Evolutionary conservation across 2,113 vertebrate genomes (phyloP).

Genomic region (Elaphurus davidianus): DNA sequence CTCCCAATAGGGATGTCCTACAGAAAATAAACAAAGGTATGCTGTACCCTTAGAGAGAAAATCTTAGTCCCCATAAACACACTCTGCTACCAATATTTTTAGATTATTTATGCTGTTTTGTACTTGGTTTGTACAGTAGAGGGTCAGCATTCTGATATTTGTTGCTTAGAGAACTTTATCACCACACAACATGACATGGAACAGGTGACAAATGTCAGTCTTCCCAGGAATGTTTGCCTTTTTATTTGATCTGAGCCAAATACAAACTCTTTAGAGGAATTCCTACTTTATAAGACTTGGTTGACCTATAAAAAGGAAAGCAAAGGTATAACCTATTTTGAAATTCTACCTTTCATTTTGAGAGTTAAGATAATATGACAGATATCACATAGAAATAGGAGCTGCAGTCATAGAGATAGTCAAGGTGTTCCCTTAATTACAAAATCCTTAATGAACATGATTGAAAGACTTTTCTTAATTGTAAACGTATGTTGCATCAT

Average conservation of each 20-base stretch:
- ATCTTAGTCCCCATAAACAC: neutral
- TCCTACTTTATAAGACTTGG: constrained; percentile 28
- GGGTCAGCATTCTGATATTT: constrained; percentile 54
- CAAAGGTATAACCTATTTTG: neutral
- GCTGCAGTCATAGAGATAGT: neutral
- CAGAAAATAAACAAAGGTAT: neutral
- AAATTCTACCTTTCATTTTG: neutral
- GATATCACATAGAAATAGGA: neutral
- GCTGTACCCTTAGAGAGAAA: neutral
- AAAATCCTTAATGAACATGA: neutral
- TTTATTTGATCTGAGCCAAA: constrained; percentile 41
- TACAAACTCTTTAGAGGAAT: constrained; percentile 24
- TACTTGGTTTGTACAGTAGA: neutral
- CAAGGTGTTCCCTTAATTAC: neutral
- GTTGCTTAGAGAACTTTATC: constrained; percentile 54
- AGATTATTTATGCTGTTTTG: constrained; percentile 40
- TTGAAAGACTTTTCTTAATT: neutral
- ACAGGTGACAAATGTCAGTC: constrained; percentile 53
- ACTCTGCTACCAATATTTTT: constrained; percentile 2
- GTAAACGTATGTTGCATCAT: neutral
- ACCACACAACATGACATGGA: neutral
- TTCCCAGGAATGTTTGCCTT: constrained; percentile 59
- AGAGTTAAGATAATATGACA: neutral
- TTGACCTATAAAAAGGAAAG: neutral
- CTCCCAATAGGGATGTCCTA: neutral